Percentiles rank a stretch among this genome's conserved stretches.
Conservation (phyloP, 2,888 invertebrate species). For the Limnephilus rhombicus region DNA sequence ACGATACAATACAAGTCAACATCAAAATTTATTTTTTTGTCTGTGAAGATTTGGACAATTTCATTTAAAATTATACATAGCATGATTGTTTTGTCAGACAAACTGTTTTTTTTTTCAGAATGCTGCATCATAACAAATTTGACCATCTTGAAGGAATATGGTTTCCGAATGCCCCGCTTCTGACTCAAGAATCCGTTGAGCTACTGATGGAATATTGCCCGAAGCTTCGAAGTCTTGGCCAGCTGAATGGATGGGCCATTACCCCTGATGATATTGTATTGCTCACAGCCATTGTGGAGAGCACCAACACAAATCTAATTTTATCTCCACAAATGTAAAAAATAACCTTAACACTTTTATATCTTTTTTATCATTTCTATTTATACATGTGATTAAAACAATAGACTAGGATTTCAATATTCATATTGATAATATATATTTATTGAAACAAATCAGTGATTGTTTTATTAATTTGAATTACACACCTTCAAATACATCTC, state of each 20-base stretch:
- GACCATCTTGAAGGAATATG: slow-evolving; percentile 82
- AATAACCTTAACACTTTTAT: slow-evolving; percentile 22
- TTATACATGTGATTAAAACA: background rate
- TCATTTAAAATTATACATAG: background rate
- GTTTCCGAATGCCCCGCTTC: slow-evolving; percentile 83
- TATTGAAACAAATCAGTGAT: background rate
- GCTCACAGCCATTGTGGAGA: slow-evolving; percentile 81
- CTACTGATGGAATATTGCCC: slow-evolving; percentile 83
- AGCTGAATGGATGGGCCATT: slow-evolving; percentile 83
- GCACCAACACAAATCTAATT: slow-evolving; percentile 82
- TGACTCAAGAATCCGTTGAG: slow-evolving; percentile 81
- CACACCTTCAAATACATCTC: background rate
- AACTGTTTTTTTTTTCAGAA: slow-evolving; percentile 73
- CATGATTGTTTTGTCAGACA: background rate
- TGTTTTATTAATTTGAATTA: background rate
- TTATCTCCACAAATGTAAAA: slow-evolving; percentile 76
- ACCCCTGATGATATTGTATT: slow-evolving; percentile 83
- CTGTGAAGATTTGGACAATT: background rate
- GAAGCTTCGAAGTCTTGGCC: slow-evolving; percentile 81
- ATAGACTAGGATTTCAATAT: background rate
- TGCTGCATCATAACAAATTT: slow-evolving; percentile 82
- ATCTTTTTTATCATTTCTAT: slow-evolving; percentile 27
- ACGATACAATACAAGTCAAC: background rate
- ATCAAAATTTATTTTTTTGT: background rate
- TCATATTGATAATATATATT: background rate